Conservation (phyloP, 2,113 vertebrate genomes). For the Nothobranchius kuhntae region DNA sequence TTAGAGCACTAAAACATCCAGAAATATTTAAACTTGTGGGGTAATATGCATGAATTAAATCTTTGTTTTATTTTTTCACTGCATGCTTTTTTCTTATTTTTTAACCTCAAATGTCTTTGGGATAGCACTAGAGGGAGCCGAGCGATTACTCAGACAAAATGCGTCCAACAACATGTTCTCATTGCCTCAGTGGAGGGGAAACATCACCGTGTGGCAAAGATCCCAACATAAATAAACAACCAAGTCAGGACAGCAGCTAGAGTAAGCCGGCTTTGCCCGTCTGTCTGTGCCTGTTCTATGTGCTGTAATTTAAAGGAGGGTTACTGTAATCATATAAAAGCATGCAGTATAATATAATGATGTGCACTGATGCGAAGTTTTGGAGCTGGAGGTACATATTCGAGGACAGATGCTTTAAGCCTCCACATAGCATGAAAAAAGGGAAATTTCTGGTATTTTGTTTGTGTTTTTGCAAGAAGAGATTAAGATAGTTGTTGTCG, state of each 20-base stretch:
- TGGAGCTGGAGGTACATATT: conserved; percentile 5
- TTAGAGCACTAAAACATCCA: background rate
- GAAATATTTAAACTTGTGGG: background rate
- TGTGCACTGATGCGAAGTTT: conserved; percentile 11
- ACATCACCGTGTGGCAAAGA: conserved; percentile 55
- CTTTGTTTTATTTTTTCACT: background rate
- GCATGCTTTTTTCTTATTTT: background rate
- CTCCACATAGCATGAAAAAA: background rate
- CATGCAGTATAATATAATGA: conserved; percentile 33
- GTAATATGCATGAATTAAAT: background rate
- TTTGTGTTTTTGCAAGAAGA: too few relatives aligned
- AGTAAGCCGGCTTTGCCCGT: conserved; percentile 28
- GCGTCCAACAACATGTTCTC: conserved; percentile 38
- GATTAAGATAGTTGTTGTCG: too few relatives aligned
- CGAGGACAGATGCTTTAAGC: background rate
- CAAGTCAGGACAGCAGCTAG: conserved; percentile 34
- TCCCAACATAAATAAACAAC: conserved; percentile 56
- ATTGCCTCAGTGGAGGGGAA: conserved; percentile 52
- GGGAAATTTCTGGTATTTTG: background rate
- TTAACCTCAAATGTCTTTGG: background rate
- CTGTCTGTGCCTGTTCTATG: conserved; percentile 38
- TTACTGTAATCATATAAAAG: conserved; percentile 53
- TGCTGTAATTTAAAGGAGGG: conserved; percentile 46
- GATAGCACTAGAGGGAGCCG: conserved; percentile 67
- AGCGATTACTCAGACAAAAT: conserved; percentile 23